Conservation (phyloP, 2,113 vertebrate species). For the Lamprotornis superbus region DNA sequence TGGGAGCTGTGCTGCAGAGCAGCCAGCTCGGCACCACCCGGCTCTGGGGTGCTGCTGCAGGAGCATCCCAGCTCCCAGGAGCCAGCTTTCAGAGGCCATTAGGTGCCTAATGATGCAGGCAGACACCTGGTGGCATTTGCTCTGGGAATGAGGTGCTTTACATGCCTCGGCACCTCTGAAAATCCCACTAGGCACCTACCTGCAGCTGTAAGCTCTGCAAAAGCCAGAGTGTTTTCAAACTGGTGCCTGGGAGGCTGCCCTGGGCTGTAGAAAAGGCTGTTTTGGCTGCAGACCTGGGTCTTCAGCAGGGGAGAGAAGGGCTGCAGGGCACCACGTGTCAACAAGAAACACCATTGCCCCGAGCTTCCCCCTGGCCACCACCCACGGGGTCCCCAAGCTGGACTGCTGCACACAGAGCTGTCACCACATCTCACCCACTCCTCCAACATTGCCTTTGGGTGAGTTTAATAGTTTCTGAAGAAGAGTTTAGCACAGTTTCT, state of each 20-base stretch:
- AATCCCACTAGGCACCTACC: not conserved
- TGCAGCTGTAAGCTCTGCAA: not conserved
- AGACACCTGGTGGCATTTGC: conserved; percentile 55
- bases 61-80: not conserved
- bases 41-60: not conserved
- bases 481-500: not conserved
- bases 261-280: not conserved
- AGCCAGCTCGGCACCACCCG: rapidly evolving
- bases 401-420: not conserved
- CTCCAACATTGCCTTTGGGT: not conserved
- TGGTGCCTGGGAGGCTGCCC: not conserved
- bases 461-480: not conserved
- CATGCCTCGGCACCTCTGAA: conserved; percentile 21
- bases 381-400: not conserved
- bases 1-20: not conserved
- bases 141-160: conserved; percentile 37
- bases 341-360: rapidly evolving
- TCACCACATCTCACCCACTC: not conserved
- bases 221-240: not conserved
- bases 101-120: conserved; percentile 44
- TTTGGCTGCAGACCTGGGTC: not conserved
- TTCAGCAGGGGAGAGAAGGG: not conserved
- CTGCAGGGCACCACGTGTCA: not conserved
- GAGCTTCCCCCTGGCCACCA: not conserved
- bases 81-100: conserved; percentile 17